Evolutionary conservation across 2,113 vertebrate genomes (phyloP).

Genomic region (Leptosomus discolor): DNA sequence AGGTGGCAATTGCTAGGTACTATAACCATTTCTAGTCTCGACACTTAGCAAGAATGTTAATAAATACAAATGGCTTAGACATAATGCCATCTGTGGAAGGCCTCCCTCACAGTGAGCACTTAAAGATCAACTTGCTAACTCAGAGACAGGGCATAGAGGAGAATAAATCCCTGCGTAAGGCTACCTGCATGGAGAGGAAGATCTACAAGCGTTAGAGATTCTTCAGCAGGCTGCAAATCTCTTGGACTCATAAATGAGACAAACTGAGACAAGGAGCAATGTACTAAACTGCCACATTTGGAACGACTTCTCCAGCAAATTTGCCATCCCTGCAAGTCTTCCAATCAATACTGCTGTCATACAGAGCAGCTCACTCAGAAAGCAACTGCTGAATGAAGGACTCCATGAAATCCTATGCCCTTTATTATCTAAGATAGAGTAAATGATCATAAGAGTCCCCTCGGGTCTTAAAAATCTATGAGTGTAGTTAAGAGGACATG

Average conservation of each 20-base stretch:
- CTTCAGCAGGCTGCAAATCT: neutral
- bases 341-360: slow-evolving; percentile 25
- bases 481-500: neutral
- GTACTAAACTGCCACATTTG: neutral
- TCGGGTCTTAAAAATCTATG: slow-evolving; percentile 17
- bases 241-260: neutral
- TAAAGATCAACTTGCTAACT: neutral
- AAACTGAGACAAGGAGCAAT: neutral
- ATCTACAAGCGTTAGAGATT: neutral
- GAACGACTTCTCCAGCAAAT: neutral
- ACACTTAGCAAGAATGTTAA: neutral
- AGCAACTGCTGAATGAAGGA: neutral
- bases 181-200: neutral
- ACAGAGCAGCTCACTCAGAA: slow-evolving; percentile 4
- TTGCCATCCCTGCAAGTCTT: neutral
- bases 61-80: neutral
- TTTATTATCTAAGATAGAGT: neutral
- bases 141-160: neutral
- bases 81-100: neutral
- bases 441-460: neutral
- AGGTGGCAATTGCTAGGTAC: neutral
- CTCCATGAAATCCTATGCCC: neutral
- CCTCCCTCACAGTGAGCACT: neutral
- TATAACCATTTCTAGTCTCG: neutral
- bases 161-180: neutral